Evolutionary conservation across 2,113 vertebrate species (phyloP).

Genomic region (Probosciger aterrimus): DNA sequence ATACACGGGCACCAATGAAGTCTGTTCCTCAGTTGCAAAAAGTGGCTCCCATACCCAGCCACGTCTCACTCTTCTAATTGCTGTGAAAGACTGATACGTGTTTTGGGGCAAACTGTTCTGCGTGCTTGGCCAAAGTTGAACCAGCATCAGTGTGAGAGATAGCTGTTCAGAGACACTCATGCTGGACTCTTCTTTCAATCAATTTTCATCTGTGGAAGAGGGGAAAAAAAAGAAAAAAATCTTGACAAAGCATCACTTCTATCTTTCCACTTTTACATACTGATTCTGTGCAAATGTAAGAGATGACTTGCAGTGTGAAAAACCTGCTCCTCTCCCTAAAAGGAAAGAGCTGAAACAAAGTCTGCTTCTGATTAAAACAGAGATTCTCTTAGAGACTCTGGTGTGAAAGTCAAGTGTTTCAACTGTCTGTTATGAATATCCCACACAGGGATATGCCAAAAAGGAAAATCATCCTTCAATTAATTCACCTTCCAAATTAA

Average conservation of each 20-base stretch:
- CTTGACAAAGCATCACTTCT: neutral
- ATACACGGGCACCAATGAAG: conserved; percentile 53
- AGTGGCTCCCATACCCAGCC: conserved; percentile 86
- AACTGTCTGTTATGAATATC: neutral
- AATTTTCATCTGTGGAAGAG: conserved; percentile 3
- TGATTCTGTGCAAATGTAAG: neutral
- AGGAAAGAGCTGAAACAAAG: neutral
- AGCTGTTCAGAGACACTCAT: conserved; percentile 67
- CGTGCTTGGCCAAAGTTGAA: conserved; percentile 54
- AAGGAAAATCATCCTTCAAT: conserved; percentile 16
- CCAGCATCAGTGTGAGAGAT: conserved; percentile 54
- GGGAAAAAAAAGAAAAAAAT: neutral
- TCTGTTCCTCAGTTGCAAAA: conserved; percentile 83
- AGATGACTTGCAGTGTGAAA: neutral
- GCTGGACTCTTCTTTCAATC: conserved; percentile 30
- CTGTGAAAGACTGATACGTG: neutral
- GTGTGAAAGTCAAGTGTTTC: neutral
- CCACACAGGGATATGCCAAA: neutral
- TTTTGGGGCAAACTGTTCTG: neutral
- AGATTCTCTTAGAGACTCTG: neutral
- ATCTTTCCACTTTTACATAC: neutral
- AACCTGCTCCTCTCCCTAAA: neutral
- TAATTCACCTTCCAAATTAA: conserved; percentile 55
- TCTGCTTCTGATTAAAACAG: neutral
- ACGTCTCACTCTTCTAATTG: conserved; percentile 75